A percentile compares a stretch with the other conserved stretches of the same genome.
phyloP scores from a whole-genome alignment of 2,888 invertebrate species.

The Cheilosia impressa region DNA sequence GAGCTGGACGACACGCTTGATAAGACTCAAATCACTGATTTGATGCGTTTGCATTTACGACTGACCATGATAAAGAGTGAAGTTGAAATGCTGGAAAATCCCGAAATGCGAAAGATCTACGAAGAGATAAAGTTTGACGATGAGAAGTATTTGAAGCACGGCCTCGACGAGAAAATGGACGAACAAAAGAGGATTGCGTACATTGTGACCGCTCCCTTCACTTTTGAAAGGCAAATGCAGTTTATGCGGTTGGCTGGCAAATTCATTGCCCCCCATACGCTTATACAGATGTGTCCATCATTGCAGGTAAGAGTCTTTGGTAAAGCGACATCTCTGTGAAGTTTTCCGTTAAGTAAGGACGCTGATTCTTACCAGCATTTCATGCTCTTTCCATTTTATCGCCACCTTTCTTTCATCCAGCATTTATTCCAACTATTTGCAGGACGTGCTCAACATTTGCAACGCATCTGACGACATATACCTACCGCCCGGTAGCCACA shows the following conservation, averaged over 20 bases:
- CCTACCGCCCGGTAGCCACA: slow-evolving; percentile 84
- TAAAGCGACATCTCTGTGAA: neutral
- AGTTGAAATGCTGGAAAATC: slow-evolving; percentile 86
- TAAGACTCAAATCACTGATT: slow-evolving; percentile 83
- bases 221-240: slow-evolving; percentile 83
- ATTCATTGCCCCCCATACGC: slow-evolving; percentile 80
- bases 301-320: slow-evolving; percentile 77
- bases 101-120: slow-evolving; percentile 85
- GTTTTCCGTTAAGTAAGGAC: too few relatives aligned
- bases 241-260: slow-evolving; percentile 83
- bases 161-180: slow-evolving; percentile 28
- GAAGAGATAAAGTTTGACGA: slow-evolving; percentile 79
- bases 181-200: slow-evolving; percentile 78
- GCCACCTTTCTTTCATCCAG: too few relatives aligned
- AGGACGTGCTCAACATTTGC: slow-evolving; percentile 80
- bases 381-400: too few relatives aligned
- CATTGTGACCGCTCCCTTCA: slow-evolving; percentile 84
- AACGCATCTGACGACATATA: slow-evolving; percentile 84
- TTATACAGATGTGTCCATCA: slow-evolving; percentile 83
- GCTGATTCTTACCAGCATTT: too few relatives aligned
- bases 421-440: slow-evolving; percentile 78
- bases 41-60: slow-evolving; percentile 85
- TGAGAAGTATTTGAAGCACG: slow-evolving; percentile 49
- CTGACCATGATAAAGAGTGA: slow-evolving; percentile 86
- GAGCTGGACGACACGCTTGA: slow-evolving; percentile 80